These are phyloP conservation scores for Saguinus imperator DNA, from an alignment of 2,113 vertebrate species.

Conservation along the genomic window DNA sequence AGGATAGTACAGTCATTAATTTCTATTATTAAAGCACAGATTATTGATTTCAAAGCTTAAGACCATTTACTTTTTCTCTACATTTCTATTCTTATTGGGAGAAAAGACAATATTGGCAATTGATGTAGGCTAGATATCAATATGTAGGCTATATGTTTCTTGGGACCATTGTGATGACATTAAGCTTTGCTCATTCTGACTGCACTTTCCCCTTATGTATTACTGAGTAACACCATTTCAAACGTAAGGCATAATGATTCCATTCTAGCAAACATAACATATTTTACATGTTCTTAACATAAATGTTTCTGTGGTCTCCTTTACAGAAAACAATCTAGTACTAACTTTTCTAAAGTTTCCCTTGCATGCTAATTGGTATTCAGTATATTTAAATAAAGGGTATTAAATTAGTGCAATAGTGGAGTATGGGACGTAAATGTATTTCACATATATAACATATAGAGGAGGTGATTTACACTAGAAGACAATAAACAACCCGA, in stretches of 20 bases:
- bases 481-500: neutral
- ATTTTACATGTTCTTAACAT: neutral
- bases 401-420: neutral
- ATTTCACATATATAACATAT: neutral
- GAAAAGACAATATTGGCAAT: neutral
- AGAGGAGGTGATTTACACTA: neutral
- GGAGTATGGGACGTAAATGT: neutral
- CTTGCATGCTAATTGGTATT: neutral
- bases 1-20: neutral
- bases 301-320: neutral
- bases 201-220: neutral
- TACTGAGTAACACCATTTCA: neutral
- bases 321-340: neutral
- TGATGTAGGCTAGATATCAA: neutral
- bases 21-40: neutral
- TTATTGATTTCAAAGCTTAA: neutral
- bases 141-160: neutral
- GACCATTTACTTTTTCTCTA: neutral
- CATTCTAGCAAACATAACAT: neutral
- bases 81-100: neutral
- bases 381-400: neutral
- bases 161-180: neutral
- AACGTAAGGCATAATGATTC: neutral
- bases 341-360: neutral
- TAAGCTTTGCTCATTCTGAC: neutral